Percentiles rank a stretch among this genome's conserved stretches.
Evolutionary conservation across 1,140 invertebrate genomes (phyloP).

Genomic region (Calephelis nemesis): DNA sequence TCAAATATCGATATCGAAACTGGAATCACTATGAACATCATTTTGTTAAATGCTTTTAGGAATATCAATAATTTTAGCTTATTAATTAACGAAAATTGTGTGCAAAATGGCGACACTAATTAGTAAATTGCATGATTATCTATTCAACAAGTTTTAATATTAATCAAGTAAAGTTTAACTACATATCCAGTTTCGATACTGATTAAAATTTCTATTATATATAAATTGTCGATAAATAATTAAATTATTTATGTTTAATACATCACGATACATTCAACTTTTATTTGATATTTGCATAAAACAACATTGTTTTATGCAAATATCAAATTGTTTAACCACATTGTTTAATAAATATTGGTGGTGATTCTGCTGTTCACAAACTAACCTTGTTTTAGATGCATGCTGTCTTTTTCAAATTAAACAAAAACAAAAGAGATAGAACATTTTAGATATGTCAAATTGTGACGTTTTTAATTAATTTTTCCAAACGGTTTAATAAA

Average conservation of each 20-base stretch:
- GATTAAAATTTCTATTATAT: background rate
- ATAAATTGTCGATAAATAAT: background rate
- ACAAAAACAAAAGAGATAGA: no score
- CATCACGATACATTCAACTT: slow-evolving; percentile 13
- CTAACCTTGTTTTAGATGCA: no score
- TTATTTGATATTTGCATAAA: no score
- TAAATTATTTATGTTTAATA: slow-evolving; percentile 4
- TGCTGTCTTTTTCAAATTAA: no score
- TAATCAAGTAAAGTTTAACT: slow-evolving; percentile 1
- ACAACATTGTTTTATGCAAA: no score
- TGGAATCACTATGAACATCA: background rate
- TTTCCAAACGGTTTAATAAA: no score
- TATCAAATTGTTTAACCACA: no score
- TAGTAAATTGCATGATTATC: background rate
- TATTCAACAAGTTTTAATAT: slow-evolving; percentile 10
- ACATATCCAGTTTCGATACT: slow-evolving; percentile 6
- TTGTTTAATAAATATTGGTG: no score
- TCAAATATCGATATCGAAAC: slow-evolving; percentile 16
- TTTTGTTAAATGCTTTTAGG: no score
- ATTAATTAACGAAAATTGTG: background rate
- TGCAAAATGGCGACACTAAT: background rate
- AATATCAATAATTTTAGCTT: slow-evolving; percentile 1
- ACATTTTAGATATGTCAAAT: no score
- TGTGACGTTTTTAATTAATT: no score
- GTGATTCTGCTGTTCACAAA: no score